These are phyloP conservation scores for Lampris megalopsis DNA, from an alignment of 2,113 vertebrate species.

Conservation along the genomic window DNA sequence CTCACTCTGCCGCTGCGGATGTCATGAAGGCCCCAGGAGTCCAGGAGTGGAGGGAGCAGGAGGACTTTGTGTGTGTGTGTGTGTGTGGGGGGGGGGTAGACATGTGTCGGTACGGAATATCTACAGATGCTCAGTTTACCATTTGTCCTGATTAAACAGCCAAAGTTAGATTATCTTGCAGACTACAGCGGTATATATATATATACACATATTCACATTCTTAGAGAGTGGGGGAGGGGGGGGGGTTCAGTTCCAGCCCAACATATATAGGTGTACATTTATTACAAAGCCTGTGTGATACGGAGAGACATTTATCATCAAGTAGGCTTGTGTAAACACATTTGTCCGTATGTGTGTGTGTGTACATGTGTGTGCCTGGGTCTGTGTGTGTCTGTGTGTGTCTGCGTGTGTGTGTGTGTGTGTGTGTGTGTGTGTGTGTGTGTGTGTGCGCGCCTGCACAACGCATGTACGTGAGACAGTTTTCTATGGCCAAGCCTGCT, in stretches of 20 bases:
- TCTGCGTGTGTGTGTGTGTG: not conserved
- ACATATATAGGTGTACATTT: not conserved
- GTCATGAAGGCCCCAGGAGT: conserved; percentile 28
- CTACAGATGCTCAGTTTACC: not conserved
- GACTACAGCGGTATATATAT: too few species aligned
- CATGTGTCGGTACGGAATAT: not conserved
- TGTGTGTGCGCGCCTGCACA: not conserved
- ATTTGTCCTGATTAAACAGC: too few species aligned
- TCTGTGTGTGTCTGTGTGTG: conserved; percentile 4
- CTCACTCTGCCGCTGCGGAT: conserved; percentile 35
- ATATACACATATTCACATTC: not conserved
- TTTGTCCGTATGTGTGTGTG: conserved; percentile 14
- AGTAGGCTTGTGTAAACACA: conserved; percentile 20
- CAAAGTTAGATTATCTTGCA: too few species aligned
- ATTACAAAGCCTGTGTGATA: conserved; percentile 13
- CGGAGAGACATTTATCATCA: conserved; percentile 23
- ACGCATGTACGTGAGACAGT: not conserved
- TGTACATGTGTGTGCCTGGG: not conserved
- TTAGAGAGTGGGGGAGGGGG: not conserved
- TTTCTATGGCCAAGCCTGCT: not conserved
- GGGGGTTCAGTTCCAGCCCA: too few species aligned
- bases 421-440: not conserved
- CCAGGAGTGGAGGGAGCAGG: conserved; percentile 19
- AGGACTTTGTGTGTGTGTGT: conserved; percentile 10
- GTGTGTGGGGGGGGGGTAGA: not conserved